A percentile compares a stretch with the other conserved stretches of the same genome.
phyloP scores from a whole-genome alignment of 2,888 invertebrate genomes.

The Siphlonurus alternatus region DNA sequence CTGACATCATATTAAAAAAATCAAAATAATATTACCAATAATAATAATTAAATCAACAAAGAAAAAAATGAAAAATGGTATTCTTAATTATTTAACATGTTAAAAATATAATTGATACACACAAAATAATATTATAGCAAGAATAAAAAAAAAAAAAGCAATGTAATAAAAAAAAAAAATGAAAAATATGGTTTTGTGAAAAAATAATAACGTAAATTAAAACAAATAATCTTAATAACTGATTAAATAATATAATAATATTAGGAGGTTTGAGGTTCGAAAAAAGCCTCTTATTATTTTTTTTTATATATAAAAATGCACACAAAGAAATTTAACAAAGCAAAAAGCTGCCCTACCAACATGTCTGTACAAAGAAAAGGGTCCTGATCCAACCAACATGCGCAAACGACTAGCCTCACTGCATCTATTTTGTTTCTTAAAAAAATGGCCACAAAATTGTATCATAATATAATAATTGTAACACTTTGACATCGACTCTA shows the following conservation, averaged over 20 bases:
- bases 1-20: not conserved
- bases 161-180: not conserved
- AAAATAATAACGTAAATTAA: not conserved
- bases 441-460: not conserved
- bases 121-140: not conserved
- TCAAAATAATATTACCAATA: not conserved
- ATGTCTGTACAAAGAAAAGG: not conserved
- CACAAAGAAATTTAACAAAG: not conserved
- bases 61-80: not conserved
- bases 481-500: not conserved
- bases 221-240: not conserved
- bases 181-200: not conserved
- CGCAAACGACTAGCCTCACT: not conserved
- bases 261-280: not conserved
- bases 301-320: constrained; percentile 4
- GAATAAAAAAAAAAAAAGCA: not conserved
- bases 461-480: not conserved
- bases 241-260: not conserved
- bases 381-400: not conserved
- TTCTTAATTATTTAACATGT: not conserved
- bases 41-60: not conserved
- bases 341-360: not conserved
- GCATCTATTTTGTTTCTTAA: not conserved
- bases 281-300: constrained; percentile 2
- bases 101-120: not conserved